These are phyloP conservation scores for Hassar affinis DNA, from an alignment of 2,113 vertebrate species.

Conservation along the genomic window DNA sequence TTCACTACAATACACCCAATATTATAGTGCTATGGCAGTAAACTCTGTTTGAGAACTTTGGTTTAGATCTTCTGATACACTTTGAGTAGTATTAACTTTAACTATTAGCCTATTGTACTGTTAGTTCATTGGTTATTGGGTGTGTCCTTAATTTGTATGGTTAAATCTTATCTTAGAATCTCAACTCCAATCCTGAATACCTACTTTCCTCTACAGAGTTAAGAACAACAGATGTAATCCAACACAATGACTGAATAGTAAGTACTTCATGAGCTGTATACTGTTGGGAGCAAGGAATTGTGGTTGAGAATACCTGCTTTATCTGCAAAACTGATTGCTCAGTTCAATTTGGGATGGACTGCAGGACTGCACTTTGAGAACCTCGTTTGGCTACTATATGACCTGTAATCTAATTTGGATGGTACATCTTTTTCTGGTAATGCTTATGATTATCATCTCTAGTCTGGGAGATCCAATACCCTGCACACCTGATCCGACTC, in stretches of 20 bases:
- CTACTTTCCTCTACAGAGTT: neutral
- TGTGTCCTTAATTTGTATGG: neutral
- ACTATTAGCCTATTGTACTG: neutral
- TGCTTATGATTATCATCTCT: neutral
- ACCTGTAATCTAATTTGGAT: slow-evolving; percentile 17
- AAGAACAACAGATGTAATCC: neutral
- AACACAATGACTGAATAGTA: neutral
- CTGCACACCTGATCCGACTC: neutral
- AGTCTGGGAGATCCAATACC: neutral
- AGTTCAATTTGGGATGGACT: neutral
- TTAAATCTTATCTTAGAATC: neutral
- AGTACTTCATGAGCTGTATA: neutral
- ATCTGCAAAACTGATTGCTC: neutral
- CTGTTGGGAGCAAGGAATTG: neutral
- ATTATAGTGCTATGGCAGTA: neutral
- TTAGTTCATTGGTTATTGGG: neutral
- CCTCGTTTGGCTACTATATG: neutral
- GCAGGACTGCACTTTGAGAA: neutral
- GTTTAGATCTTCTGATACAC: neutral
- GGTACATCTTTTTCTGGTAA: neutral
- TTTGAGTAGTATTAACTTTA: neutral
- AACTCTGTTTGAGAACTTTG: neutral
- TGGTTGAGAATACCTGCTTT: neutral
- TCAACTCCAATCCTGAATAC: neutral
- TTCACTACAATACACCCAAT: neutral